Conservation (phyloP, 92 coral and sea anemone species). For the Umimayanthus kanabou region DNA sequence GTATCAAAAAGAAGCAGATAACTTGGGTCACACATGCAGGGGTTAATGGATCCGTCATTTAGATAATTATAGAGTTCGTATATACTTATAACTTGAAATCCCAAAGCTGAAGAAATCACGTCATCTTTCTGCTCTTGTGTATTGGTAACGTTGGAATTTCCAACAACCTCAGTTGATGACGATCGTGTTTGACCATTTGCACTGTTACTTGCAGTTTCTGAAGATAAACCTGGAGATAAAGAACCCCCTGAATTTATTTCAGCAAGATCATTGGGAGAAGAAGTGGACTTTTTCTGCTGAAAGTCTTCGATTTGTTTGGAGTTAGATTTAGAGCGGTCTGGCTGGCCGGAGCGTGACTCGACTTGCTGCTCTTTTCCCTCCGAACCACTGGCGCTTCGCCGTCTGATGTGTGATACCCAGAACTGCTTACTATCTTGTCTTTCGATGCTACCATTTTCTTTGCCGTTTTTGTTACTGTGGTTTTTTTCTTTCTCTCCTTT, state of each 20-base stretch:
- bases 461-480: not conserved
- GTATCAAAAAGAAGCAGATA: slow-evolving; percentile 85
- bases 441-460: slow-evolving; percentile 30
- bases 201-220: slow-evolving; percentile 7
- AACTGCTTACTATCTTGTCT: slow-evolving; percentile 74
- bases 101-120: slow-evolving; percentile 13
- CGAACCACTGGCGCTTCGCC: slow-evolving; percentile 46
- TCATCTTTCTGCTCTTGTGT: slow-evolving; percentile 34
- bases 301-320: slow-evolving; percentile 7
- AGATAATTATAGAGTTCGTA: slow-evolving; percentile 87
- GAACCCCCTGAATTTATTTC: not conserved
- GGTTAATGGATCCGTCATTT: slow-evolving; percentile 84
- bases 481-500: not conserved
- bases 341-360: not conserved
- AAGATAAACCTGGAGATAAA: not conserved
- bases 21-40: slow-evolving; percentile 86
- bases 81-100: slow-evolving; percentile 51
- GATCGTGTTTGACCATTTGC: not conserved
- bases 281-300: not conserved
- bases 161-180: not conserved
- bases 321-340: not conserved
- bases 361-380: slow-evolving; percentile 18
- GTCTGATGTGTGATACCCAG: slow-evolving; percentile 72
- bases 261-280: not conserved
- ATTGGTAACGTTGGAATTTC: slow-evolving; percentile 74